Base-by-base conservation (phyloP, 2,797 vertebrate species). In the Halcyon chelicuti region DNA sequence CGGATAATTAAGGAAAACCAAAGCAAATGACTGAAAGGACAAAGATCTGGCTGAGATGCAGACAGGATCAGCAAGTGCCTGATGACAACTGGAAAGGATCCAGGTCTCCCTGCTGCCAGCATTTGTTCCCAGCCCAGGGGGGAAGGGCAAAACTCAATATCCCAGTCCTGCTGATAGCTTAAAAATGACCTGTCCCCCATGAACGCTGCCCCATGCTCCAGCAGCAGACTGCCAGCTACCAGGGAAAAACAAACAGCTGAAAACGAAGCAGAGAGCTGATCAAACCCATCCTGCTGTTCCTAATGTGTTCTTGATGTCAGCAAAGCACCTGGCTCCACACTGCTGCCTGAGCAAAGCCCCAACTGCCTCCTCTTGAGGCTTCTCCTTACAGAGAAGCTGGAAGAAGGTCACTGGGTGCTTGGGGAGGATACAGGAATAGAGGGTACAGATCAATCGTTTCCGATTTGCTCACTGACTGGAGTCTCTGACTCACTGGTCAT, bases 11-110 rank as follows among this genome's bases (percentile, higher is more conserved):
- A 62, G 79, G 49, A 46, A 82, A 78, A 70, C 7, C 21, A 35
- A 94, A 91, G 88, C 91, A 66, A 83, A 65, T 18, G 66, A n/a
- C 26, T 51, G 73, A 73, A 81, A 90, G 82, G 91, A 90, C 88
- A 93, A 63, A 87, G 91, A 85, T 85, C 88, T 92, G 86, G 91
- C 93, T 31, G 62, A 81, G 74, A 40, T 13, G 26, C 73, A 57
- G 77, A 44, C 62, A 13, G 0, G 16, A 54, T 75, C 88, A 72
- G 80, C 63, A 29, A 86, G 68, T 10, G 81, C 61, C 88, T 70
- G 77, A 33, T 62, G 81, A 86, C 74, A 70, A 16, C 47, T 87
- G 95, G 95, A 78, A 54, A 37, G 83, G 78, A 44, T 46, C 82
- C 95, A 95, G 86, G 11, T 19, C 79, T 39, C 88, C 9, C 14